Base-by-base conservation (phyloP, 2,113 vertebrate genomes). In the Haliaeetus leucogaster region DNA sequence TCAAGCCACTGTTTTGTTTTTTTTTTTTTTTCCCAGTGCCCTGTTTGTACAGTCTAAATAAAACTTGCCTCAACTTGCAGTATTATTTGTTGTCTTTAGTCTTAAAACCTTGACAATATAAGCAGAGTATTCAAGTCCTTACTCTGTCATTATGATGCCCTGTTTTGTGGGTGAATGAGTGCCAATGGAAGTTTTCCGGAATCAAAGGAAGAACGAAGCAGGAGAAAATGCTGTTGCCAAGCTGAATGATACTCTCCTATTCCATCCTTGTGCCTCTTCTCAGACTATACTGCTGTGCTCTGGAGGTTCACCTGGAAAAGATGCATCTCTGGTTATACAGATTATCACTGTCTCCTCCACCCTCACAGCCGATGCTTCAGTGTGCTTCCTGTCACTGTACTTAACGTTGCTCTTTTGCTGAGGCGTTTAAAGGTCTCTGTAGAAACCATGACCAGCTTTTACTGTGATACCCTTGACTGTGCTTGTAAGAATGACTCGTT, bases 51-150 rank as follows among this genome's bases (percentile, higher is more conserved):
- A 94, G 97, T 96, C 98, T 98, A 98, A 99, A 99, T 99, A 99
- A 99, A 99, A 98, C 98, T 97, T 98, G 98, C 98, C 98, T 98
- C 98, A 98, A 98, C 98, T 98, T 97, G 98, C 98, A 98, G 98
- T 97, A 98, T 80, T 45, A 48, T 84, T 95, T 91, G 97, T 97
- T 43, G 85, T 90, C 27, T 96, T 96, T 89, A 92, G 82, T 86
- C 94, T 90, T 91, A 66, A 40, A 93, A 65, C 77, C 86, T 68
- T 25, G 36, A 21, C 1, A 1, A 1, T 42, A 48, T 11, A 40
- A 94, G 40, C 90, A 81, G 78, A 67, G 72, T 16, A 15, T 65
- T 58, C 26, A 55, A 84, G 50, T 55, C 70, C 66, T 94, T 68
- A 11, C 62, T 89, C 48, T 72, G 71, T 45, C 74, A 8, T 9